Percentiles rank a stretch among this genome's conserved stretches.
Evolutionary conservation across 2,797 vertebrate species (phyloP).

Genomic region (Todus mexicanus): DNA sequence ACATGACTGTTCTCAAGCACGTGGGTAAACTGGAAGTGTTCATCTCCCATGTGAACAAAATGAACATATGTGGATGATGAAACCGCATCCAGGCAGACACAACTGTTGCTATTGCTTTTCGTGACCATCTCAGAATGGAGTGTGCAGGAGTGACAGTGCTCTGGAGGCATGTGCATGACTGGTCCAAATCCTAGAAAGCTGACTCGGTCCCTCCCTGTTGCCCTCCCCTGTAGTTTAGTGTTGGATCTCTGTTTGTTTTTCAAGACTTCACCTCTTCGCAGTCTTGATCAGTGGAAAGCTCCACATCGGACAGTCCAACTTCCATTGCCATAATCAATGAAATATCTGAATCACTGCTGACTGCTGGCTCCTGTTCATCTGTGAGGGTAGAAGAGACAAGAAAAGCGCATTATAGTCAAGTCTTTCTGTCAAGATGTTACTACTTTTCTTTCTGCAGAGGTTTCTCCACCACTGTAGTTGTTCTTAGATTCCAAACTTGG

Average conservation of each 20-base stretch:
- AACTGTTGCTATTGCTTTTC: conserved; percentile 80
- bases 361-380: conserved; percentile 89
- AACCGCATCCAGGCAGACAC: conserved; percentile 51
- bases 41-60: conserved; percentile 41
- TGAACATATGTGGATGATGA: conserved; percentile 15
- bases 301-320: conserved; percentile 83
- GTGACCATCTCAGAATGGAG: conserved; percentile 58
- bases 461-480: not conserved
- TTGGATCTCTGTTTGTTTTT: conserved; percentile 28
- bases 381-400: conserved; percentile 23
- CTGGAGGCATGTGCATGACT: conserved; percentile 56
- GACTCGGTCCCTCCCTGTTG: conserved; percentile 30
- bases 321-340: conserved; percentile 87
- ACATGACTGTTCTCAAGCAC: conserved; percentile 6
- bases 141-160: conserved; percentile 61
- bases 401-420: not conserved
- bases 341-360: conserved; percentile 91
- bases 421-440: not conserved
- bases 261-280: conserved; percentile 86
- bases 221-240: conserved; percentile 30
- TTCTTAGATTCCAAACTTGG: not conserved
- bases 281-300: conserved; percentile 85
- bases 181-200: conserved; percentile 55
- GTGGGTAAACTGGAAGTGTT: conserved; percentile 17
- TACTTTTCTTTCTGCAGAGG: not conserved